Conservation (phyloP, 2,797 vertebrate species). For the Enteromius unitaeniatus region DNA sequence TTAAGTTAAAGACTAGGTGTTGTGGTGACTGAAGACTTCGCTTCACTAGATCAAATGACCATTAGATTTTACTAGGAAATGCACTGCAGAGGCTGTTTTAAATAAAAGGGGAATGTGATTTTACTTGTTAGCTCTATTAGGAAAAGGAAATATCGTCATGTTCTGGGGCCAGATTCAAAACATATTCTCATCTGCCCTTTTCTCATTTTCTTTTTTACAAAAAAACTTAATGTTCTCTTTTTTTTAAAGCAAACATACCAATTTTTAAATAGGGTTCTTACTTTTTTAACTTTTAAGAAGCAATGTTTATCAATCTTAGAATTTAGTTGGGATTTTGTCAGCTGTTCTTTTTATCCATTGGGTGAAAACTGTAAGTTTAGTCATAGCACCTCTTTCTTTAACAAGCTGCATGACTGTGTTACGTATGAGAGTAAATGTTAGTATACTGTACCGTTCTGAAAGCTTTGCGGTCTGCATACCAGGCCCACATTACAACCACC, state of each 20-base stretch:
- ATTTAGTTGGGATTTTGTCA: neutral
- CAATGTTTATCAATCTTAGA: neutral
- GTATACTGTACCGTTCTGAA: conserved; percentile 73
- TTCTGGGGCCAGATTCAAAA: neutral
- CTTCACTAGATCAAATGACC: neutral
- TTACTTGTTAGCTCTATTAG: neutral
- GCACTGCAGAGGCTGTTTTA: neutral
- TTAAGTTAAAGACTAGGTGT: neutral
- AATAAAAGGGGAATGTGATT: neutral
- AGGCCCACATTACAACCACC: conserved; percentile 78
- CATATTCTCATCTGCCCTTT: neutral
- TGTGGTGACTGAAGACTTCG: neutral
- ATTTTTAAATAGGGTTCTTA: neutral
- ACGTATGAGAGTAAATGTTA: neutral
- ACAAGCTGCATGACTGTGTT: neutral
- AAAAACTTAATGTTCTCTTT: neutral
- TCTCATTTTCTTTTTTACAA: neutral
- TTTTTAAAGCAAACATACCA: neutral
- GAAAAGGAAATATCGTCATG: neutral
- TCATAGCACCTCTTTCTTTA: neutral
- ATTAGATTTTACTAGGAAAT: conserved; percentile 7
- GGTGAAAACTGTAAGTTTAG: neutral
- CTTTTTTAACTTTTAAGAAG: neutral
- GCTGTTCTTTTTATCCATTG: neutral
- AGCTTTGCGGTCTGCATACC: conserved; percentile 80